Percentiles rank a stretch among this genome's conserved stretches.
These are phyloP conservation scores for Spilogale gracilis DNA, from an alignment of 2,113 vertebrate species.

Conservation along the genomic window DNA sequence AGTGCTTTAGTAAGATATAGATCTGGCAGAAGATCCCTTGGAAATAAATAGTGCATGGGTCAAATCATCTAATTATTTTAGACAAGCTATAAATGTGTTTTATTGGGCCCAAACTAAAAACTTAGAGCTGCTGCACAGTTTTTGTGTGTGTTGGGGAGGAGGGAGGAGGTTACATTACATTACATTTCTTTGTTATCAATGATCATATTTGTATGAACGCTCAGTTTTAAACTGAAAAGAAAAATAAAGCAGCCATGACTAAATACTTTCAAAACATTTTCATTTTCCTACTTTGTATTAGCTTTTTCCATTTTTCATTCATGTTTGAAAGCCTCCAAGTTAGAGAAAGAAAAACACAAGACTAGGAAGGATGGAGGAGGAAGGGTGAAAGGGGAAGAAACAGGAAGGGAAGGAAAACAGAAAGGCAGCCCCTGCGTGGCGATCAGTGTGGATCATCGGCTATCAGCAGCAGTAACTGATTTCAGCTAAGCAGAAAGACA, in stretches of 20 bases:
- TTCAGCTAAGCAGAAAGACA: neutral
- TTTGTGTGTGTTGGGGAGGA: neutral
- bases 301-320: constrained; percentile 35
- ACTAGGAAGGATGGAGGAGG: neutral
- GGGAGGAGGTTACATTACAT: no score
- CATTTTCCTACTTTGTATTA: constrained; percentile 53
- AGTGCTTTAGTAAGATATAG: constrained; percentile 46
- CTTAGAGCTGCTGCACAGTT: constrained; percentile 22
- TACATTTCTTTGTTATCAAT: no score
- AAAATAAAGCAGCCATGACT: constrained; percentile 55
- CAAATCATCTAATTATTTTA: constrained; percentile 69
- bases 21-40: constrained; percentile 48
- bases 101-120: constrained; percentile 46
- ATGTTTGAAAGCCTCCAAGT: constrained; percentile 25
- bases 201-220: neutral
- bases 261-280: constrained; percentile 54
- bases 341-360: neutral
- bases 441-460: neutral
- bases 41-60: constrained; percentile 64
- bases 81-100: constrained; percentile 48
- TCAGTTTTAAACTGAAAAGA: constrained; percentile 60
- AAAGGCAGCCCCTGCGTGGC: neutral
- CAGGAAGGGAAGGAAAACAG: neutral
- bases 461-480: neutral
- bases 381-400: neutral